Conservation (phyloP, 2,888 invertebrate genomes). For the Physocephala rufipes region DNA sequence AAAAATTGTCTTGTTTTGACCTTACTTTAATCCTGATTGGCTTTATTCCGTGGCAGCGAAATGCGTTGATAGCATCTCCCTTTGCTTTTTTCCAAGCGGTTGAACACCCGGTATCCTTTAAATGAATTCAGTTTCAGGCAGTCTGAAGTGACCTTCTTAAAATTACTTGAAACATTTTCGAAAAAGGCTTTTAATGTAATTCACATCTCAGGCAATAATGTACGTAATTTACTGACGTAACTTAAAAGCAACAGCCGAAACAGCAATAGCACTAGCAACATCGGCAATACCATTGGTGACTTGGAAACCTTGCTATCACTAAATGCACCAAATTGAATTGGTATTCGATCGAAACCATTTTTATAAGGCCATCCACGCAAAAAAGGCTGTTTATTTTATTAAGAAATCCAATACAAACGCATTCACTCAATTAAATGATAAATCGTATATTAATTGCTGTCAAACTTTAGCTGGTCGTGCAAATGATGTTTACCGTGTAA, state of each 20-base stretch:
- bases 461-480: neutral
- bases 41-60: neutral
- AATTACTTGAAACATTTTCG: neutral
- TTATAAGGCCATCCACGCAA: too few relatives aligned
- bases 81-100: too few relatives aligned
- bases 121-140: neutral
- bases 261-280: neutral
- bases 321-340: neutral
- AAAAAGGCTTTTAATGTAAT: neutral
- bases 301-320: neutral
- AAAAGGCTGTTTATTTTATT: neutral
- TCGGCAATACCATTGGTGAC: too few relatives aligned
- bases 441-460: constrained; percentile 10
- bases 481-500: neutral
- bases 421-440: neutral
- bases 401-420: neutral
- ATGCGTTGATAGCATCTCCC: too few relatives aligned
- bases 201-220: neutral
- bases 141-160: neutral
- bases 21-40: too few relatives aligned
- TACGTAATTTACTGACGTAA: neutral
- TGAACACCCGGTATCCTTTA: neutral
- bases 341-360: too few relatives aligned
- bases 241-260: neutral
- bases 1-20: too few relatives aligned